A percentile compares a stretch with the other conserved stretches of the same genome.
phyloP scores from a whole-genome alignment of 2,888 invertebrate genomes.

The Zaprionus bogoriensis region DNA sequence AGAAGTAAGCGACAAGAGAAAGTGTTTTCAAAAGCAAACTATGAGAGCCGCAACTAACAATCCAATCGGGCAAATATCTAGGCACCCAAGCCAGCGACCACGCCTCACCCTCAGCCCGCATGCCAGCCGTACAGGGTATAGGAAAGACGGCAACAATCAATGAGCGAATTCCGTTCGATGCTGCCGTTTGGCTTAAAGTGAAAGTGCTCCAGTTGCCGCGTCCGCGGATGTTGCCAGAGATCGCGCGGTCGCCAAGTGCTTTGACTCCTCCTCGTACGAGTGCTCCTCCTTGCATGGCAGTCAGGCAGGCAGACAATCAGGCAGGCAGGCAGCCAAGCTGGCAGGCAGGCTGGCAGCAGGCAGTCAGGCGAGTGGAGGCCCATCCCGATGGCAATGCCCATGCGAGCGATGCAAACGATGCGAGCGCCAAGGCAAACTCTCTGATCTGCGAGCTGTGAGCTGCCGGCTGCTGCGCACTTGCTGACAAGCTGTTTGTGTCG shows the following conservation, averaged over 20 bases:
- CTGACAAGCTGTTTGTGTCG: constrained; percentile 68
- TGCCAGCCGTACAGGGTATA: constrained; percentile 16
- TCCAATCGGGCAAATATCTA: too few species aligned
- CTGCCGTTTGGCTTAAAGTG: constrained; percentile 72
- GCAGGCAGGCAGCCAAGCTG: background rate
- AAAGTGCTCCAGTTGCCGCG: constrained; percentile 81
- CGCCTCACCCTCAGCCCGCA: background rate
- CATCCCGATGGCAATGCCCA: background rate
- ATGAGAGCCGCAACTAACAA: background rate
- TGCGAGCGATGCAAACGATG: background rate
- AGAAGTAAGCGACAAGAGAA: too few species aligned
- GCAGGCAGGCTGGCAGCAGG: background rate
- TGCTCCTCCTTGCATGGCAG: background rate
- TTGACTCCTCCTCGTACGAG: constrained; percentile 66
- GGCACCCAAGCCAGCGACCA: too few species aligned
- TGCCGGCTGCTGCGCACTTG: constrained; percentile 59
- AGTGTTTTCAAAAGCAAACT: background rate
- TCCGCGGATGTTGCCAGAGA: constrained; percentile 55
- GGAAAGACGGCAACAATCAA: constrained; percentile 53
- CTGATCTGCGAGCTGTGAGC: background rate
- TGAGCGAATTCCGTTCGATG: constrained; percentile 61
- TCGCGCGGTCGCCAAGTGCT: constrained; percentile 56
- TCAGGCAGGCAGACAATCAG: background rate
- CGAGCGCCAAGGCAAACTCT: background rate
- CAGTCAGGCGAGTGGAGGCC: background rate